These are phyloP conservation scores for Helicoverpa assulta DNA, from an alignment of 2,888 invertebrate genomes.

Conservation along the genomic window DNA sequence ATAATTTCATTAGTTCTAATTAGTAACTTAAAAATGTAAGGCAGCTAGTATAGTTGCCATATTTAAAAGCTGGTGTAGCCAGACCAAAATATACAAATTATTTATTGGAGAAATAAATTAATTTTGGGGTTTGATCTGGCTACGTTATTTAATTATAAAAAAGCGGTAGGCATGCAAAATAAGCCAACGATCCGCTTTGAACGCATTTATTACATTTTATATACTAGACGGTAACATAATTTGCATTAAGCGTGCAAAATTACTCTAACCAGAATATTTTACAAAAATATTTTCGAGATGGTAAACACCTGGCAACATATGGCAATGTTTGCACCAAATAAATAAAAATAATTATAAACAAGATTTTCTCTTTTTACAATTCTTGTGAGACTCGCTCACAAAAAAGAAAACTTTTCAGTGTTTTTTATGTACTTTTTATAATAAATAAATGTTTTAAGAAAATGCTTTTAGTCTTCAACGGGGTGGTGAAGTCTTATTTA, in stretches of 20 bases:
- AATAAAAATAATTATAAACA: constrained; percentile 20
- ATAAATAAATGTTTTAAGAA: constrained; percentile 13
- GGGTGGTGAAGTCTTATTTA: constrained; percentile 19
- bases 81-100: constrained; percentile 22
- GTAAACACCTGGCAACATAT: constrained; percentile 39
- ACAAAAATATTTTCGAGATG: constrained; percentile 18
- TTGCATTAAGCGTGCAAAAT: constrained; percentile 65
- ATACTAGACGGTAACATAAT: constrained; percentile 70
- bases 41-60: constrained; percentile 50
- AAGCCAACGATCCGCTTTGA: constrained; percentile 16
- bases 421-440: constrained; percentile 3
- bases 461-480: constrained; percentile 30
- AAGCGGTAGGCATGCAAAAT: constrained; percentile 49
- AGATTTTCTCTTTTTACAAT: constrained; percentile 37
- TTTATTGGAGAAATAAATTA: constrained; percentile 25
- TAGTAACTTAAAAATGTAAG: constrained; percentile 37
- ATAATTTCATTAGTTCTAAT: constrained; percentile 57
- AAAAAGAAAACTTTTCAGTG: constrained; percentile 50
- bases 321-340: constrained; percentile 40
- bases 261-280: constrained; percentile 36
- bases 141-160: constrained; percentile 16
- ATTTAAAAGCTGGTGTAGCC: constrained; percentile 39
- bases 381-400: constrained; percentile 43
- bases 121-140: constrained; percentile 38
- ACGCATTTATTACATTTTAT: constrained; percentile 42